Evolutionary conservation across 92 coral and sea anemone genomes (phyloP).

Genomic region (Diadumene lineata): DNA sequence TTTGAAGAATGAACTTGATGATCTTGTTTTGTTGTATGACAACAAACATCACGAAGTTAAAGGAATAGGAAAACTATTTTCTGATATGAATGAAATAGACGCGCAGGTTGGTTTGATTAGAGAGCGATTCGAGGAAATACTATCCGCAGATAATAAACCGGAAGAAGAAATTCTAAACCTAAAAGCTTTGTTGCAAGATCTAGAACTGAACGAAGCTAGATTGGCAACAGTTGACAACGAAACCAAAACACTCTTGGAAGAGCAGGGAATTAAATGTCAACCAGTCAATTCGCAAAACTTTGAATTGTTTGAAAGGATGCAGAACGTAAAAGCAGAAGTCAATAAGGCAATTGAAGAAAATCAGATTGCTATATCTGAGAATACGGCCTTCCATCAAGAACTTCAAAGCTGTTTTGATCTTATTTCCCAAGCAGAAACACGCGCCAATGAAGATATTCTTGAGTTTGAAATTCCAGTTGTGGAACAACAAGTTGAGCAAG

Average conservation of each 20-base stretch:
- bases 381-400: conserved; percentile 43
- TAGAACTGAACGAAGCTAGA: conserved; percentile 37
- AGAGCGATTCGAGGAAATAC: conserved; percentile 31
- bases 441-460: conserved; percentile 30
- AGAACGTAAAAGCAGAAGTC: conserved; percentile 54
- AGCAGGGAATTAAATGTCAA: conserved; percentile 27
- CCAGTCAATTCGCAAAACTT: conserved; percentile 31
- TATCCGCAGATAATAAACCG: conserved; percentile 15
- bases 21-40: conserved; percentile 22
- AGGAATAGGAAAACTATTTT: conserved; percentile 28
- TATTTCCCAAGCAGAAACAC: conserved; percentile 47
- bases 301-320: conserved; percentile 54
- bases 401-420: conserved; percentile 56
- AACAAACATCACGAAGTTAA: conserved; percentile 29
- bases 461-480: conserved; percentile 24
- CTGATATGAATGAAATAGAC: conserved; percentile 35
- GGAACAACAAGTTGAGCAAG: conserved; percentile 43
- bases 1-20: conserved; percentile 40
- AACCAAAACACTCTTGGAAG: conserved; percentile 15
- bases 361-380: conserved; percentile 42
- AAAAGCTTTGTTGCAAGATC: conserved; percentile 32
- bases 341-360: conserved; percentile 40
- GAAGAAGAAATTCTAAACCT: conserved; percentile 41
- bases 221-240: conserved; percentile 21
- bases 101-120: conserved; percentile 22